These are phyloP conservation scores for Tonatia bakeri DNA, from an alignment of 2,113 vertebrate genomes.

Conservation along the genomic window DNA sequence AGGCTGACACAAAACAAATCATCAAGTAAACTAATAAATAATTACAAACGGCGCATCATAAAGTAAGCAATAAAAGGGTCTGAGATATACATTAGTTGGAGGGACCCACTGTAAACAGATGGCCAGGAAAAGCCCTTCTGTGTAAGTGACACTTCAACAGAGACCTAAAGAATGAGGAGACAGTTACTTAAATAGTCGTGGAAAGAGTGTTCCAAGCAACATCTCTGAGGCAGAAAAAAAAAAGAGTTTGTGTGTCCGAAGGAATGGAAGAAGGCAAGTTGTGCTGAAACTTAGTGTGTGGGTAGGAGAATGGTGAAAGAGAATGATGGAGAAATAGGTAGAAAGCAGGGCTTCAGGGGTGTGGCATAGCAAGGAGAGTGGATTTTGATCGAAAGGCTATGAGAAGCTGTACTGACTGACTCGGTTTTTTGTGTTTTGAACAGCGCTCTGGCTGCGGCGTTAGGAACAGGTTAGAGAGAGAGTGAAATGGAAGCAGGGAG, in stretches of 20 bases:
- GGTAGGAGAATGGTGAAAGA: background rate
- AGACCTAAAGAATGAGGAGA: background rate
- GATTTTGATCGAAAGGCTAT: background rate
- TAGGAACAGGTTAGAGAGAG: background rate
- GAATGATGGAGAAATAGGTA: background rate
- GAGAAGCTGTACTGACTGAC: background rate
- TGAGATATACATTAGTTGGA: background rate
- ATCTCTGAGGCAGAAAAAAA: background rate
- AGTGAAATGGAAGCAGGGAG: background rate
- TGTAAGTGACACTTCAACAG: background rate
- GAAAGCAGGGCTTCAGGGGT: background rate
- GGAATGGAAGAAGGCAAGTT: background rate
- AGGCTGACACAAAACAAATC: background rate
- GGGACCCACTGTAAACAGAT: background rate
- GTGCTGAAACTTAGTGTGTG: no score
- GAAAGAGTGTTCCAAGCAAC: background rate
- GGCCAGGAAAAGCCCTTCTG: background rate
- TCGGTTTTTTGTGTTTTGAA: background rate
- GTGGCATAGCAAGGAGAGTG: background rate
- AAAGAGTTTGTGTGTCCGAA: background rate
- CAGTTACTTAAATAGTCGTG: background rate
- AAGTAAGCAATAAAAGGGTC: background rate
- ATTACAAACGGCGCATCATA: background rate
- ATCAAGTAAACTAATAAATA: background rate
- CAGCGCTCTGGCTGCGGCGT: background rate